Evolutionary conservation across 2,888 invertebrate genomes (phyloP), one percentile per base, ranked within the genome.

Genomic region (Parasteatoda lunata): DNA sequence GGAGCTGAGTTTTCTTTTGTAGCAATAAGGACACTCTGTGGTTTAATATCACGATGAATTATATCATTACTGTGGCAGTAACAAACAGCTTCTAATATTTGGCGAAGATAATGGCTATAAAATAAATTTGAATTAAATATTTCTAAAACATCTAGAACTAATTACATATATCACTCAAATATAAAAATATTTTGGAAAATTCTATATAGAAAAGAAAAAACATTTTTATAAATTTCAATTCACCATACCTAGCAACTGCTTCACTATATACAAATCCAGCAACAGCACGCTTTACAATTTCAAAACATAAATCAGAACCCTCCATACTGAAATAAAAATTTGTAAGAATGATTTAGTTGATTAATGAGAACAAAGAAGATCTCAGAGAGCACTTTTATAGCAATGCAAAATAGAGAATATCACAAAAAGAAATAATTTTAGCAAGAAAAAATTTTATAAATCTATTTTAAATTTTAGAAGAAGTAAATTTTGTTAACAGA

Each of bases 241-340:
- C 9, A 15, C 66, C 49, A 94, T 93, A 98, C 98, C 98, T 98
- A 89, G 98, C 98, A 83, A 99, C 99, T 70, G 98, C 98, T 94
- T 99, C 99, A 91, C 99, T 99, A 93, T 99, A 99, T 88, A 98
- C 98, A 93, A 99, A 99, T 89, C 99, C 99, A 80, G 97, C 96
- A 59, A 96, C 95, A 51, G 99, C 99, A 91, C 98, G 94, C 91
- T 98, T 95, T 52, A 98, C 98, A 89, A 99, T 97, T 94, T 99
- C 99, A 93, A 97, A 98, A 93, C 98, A 99, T 90, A 99, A 94
- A 93, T 99, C 99, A 76, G 97, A 97, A 73, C 99, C 99, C 92
- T 99, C 98, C 97, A 98, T 97, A 93, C 98, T 98, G 94, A 59
- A 89, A 89, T 0, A 81, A 79, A 80, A 69, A 48, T 1, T 30